Conservation (phyloP, 2,113 vertebrate species). For the Pseudorasbora parva region DNA sequence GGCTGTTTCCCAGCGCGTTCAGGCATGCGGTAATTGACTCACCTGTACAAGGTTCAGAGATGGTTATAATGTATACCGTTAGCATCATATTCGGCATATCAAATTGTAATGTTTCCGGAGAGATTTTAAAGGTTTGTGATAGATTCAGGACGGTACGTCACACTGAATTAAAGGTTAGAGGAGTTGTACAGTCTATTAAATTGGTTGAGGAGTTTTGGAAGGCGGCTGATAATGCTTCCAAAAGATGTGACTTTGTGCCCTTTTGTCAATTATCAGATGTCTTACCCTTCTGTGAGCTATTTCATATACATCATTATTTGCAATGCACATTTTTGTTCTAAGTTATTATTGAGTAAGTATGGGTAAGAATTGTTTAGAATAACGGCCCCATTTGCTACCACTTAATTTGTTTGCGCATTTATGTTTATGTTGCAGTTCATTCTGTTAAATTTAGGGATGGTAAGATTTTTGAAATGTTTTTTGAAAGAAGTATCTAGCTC, state of each 20-base stretch:
- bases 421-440: not conserved
- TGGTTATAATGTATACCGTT: constrained; percentile 23
- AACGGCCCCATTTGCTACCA: not conserved
- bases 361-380: not conserved
- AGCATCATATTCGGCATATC: not conserved
- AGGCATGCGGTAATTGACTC: constrained; percentile 26
- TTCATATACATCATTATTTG: not conserved
- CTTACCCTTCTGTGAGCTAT: too few relatives aligned
- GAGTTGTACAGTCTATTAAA: not conserved
- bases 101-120: constrained; percentile 16
- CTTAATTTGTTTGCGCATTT: not conserved
- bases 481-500: too few relatives aligned
- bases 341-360: not conserved
- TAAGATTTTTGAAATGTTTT: too few relatives aligned
- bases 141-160: not conserved
- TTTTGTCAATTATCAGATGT: not conserved
- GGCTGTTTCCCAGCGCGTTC: not conserved
- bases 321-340: not conserved
- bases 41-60: constrained; percentile 31
- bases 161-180: constrained; percentile 1
- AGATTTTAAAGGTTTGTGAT: constrained; percentile 20
- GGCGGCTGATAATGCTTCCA: not conserved
- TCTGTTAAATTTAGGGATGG: not conserved
- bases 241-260: not conserved
- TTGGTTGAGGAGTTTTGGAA: constrained; percentile 4